Evolutionary conservation across 2,797 vertebrate genomes (phyloP).

Genomic region (Notamacropus eugenii): DNA sequence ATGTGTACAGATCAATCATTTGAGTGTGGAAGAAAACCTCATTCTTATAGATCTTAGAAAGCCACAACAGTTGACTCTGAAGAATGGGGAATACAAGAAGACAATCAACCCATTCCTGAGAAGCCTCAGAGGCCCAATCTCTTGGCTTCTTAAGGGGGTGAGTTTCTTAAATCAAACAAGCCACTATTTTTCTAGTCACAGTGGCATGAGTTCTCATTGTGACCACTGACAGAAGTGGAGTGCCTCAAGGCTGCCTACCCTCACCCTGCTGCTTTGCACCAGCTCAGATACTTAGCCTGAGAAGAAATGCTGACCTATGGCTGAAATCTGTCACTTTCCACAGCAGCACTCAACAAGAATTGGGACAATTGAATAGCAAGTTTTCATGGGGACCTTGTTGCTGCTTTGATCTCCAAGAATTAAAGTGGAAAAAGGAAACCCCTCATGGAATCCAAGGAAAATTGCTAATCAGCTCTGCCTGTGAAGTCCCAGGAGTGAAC

Average conservation of each 20-base stretch:
- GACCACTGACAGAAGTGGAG: slow-evolving; percentile 68
- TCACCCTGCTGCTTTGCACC: slow-evolving; percentile 59
- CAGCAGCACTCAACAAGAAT: slow-evolving; percentile 91
- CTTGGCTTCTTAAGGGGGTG: slow-evolving; percentile 80
- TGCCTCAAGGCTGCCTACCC: slow-evolving; percentile 52
- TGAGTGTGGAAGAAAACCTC: not conserved
- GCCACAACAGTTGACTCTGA: slow-evolving; percentile 46
- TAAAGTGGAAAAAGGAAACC: slow-evolving; percentile 81
- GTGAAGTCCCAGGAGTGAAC: slow-evolving; percentile 83
- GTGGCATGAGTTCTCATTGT: slow-evolving; percentile 68
- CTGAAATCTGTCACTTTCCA: slow-evolving; percentile 90
- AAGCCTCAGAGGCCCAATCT: slow-evolving; percentile 44
- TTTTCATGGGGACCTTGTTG: slow-evolving; percentile 91
- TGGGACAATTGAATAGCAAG: slow-evolving; percentile 89
- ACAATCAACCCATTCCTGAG: slow-evolving; percentile 49
- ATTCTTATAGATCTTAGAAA: slow-evolving; percentile 30
- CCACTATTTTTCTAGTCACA: slow-evolving; percentile 77
- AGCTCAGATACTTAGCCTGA: slow-evolving; percentile 69
- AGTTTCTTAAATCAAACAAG: slow-evolving; percentile 84
- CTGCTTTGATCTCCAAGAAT: slow-evolving; percentile 92
- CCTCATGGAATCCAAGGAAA: slow-evolving; percentile 79
- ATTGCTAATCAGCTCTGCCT: slow-evolving; percentile 80
- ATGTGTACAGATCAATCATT: slow-evolving; percentile 17
- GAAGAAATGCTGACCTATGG: slow-evolving; percentile 87
- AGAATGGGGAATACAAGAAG: slow-evolving; percentile 58